These are phyloP conservation scores for Cyphomyrmex costatus DNA, from an alignment of 1,140 invertebrate genomes.

Conservation along the genomic window DNA sequence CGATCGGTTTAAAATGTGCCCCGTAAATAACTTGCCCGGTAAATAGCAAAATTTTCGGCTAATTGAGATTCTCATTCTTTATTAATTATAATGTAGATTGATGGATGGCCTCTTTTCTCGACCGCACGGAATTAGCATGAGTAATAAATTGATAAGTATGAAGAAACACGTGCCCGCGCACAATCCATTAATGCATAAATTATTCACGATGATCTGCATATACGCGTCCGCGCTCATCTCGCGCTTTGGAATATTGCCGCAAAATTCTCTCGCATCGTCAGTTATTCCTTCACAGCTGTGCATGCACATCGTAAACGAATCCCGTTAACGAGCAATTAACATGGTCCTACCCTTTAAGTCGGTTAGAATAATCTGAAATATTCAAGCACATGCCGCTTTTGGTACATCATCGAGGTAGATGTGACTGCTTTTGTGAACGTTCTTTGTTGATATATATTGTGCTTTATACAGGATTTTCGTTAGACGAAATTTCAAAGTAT, in stretches of 20 bases:
- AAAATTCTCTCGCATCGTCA: slow-evolving; percentile 55
- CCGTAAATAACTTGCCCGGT: slow-evolving; percentile 27
- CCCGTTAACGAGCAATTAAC: slow-evolving; percentile 57
- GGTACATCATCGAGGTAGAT: slow-evolving; percentile 19
- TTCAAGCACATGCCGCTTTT: slow-evolving; percentile 37
- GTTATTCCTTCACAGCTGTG: slow-evolving; percentile 52
- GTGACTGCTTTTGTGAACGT: not conserved
- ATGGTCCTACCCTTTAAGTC: slow-evolving; percentile 40
- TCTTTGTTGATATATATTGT: slow-evolving; percentile 4
- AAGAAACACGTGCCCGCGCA: slow-evolving; percentile 56
- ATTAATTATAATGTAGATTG: slow-evolving; percentile 55
- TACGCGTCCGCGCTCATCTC: slow-evolving; percentile 24
- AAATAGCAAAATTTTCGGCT: slow-evolving; percentile 49
- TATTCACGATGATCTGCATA: slow-evolving; percentile 58
- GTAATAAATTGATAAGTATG: slow-evolving; percentile 58
- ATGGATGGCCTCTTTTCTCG: slow-evolving; percentile 36
- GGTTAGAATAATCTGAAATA: slow-evolving; percentile 61
- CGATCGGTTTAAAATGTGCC: not conserved
- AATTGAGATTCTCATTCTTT: slow-evolving; percentile 52
- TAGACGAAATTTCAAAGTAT: slow-evolving; percentile 7
- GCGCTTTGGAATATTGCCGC: slow-evolving; percentile 35
- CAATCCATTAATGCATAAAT: slow-evolving; percentile 61
- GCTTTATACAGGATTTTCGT: not conserved
- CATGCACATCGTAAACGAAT: slow-evolving; percentile 29
- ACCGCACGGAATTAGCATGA: slow-evolving; percentile 42